Base-by-base conservation (phyloP, 2,113 vertebrate species). In the Forbesichthys papilliferus region DNA sequence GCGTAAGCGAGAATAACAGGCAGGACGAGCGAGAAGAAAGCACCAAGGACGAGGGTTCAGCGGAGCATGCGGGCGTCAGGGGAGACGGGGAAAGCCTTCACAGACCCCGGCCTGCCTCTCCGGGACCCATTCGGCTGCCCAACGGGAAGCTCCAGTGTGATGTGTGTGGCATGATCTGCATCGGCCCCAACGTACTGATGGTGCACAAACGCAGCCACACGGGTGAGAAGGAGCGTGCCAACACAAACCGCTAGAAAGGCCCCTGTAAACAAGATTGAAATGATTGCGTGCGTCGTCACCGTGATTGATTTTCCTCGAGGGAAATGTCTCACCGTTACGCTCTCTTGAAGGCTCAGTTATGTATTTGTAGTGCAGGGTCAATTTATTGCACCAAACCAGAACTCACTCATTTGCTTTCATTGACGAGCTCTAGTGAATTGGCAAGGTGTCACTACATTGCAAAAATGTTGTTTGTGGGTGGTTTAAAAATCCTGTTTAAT, bases 191-290 rank as follows among this genome's bases (percentile, higher is more conserved):
- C 12, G 97, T 99, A 72, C 93, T 99, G 53, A 98, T 98, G 96
- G 97, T 99, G 75, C 97, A 99, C 91, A 99, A 98, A 66, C 95
- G 96, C 71, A 99, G 96, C 87, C 97, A 99, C 92, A 99, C 97
- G 0, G 97, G 97, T 98, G 82, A 95, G 93, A 68, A 64, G 2
- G 48, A 33, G 48, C 33, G 20, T 14, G 9, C 8, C n/a, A 9
- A 9, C 4, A n/a, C 18, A 20, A 1, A 56, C 27, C 27, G 27
- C 27, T 8, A 42, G 36, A 42, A 42, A 42, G 7, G 0, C 36
- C 36, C 36, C 36, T 42, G 7, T 42, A 8, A 42, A 42, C 36
- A 6, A 42, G 36, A 42, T 42, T 42, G 36, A 42, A 42, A 42
- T 6, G 36, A 42, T 42, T 42, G 36, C 27, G 27, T 27, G 27